A percentile compares a stretch with the other conserved stretches of the same genome.
These are phyloP conservation scores for Corythornis cristatus DNA, from an alignment of 2,113 vertebrate genomes.

Conservation along the genomic window DNA sequence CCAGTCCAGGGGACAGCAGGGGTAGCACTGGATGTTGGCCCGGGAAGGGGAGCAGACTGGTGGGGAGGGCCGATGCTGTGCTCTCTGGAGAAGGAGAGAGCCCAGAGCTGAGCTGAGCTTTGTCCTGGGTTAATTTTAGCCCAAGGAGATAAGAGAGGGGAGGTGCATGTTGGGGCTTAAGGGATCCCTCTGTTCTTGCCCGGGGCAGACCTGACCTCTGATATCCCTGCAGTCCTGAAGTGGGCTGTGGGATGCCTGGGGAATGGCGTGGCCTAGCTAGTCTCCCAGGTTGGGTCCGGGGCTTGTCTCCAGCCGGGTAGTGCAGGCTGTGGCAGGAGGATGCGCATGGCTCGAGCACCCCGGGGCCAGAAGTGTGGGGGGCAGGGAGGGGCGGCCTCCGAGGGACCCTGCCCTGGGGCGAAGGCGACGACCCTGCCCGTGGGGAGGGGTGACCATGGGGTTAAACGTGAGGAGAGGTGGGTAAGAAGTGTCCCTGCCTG, in stretches of 20 bases:
- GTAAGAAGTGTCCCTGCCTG: neutral
- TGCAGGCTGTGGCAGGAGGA: neutral
- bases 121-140: constrained; percentile 48
- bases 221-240: neutral
- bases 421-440: too few relatives aligned
- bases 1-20: neutral
- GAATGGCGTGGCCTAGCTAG: too few relatives aligned
- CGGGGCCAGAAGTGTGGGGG: rapidly evolving
- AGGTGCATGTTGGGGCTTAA: neutral
- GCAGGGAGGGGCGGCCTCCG: too few relatives aligned
- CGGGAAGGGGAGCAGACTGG: neutral
- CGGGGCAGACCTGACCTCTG: neutral
- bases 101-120: constrained; percentile 1
- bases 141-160: neutral
- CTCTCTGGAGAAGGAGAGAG: neutral
- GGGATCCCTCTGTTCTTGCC: neutral
- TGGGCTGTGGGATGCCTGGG: neutral
- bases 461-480: neutral
- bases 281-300: too few relatives aligned
- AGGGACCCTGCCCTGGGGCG: neutral
- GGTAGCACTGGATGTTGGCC: neutral
- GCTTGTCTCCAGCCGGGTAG: rapidly evolving
- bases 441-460: rapidly evolving
- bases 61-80: neutral
- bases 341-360: rapidly evolving